Evolutionary conservation across 2,888 invertebrate species (phyloP).

Genomic region (Aporophyla nigra): DNA sequence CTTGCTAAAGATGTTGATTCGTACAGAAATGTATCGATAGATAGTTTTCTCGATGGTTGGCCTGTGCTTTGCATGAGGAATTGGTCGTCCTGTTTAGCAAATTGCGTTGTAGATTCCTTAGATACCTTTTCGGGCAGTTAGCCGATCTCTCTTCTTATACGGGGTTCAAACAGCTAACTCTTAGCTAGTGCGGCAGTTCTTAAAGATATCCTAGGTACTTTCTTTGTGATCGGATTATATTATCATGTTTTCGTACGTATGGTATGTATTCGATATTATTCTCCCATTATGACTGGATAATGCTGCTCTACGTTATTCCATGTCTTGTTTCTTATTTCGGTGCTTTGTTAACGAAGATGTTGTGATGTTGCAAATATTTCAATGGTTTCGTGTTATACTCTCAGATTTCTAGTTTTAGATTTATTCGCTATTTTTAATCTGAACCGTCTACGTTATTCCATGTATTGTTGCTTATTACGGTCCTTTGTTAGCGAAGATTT

Average conservation of each 20-base stretch:
- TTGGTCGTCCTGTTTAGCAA: slow-evolving; percentile 6
- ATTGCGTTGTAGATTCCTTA: slow-evolving; percentile 7
- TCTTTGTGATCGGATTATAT: neutral
- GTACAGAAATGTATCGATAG: neutral
- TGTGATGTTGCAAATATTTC: neutral
- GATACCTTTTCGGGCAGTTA: neutral
- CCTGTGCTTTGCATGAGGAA: slow-evolving; percentile 31
- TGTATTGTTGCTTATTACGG: too few relatives aligned
- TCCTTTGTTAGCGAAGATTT: too few relatives aligned
- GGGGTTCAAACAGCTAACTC: neutral
- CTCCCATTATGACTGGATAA: neutral
- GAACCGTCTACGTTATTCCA: too few relatives aligned
- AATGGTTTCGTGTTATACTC: rapidly evolving
- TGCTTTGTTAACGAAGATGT: neutral
- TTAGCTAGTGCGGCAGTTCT: neutral
- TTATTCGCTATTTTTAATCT: neutral
- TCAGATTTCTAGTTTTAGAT: neutral
- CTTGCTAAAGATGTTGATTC: neutral
- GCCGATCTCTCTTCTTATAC: slow-evolving; percentile 10
- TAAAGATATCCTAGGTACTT: neutral
- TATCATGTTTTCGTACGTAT: neutral
- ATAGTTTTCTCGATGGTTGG: neutral
- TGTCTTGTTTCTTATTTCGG: too few relatives aligned
- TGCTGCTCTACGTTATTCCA: too few relatives aligned
- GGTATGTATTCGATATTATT: neutral